phyloP scores from a whole-genome alignment of 2,888 invertebrate species.

The Myopa testacea region DNA sequence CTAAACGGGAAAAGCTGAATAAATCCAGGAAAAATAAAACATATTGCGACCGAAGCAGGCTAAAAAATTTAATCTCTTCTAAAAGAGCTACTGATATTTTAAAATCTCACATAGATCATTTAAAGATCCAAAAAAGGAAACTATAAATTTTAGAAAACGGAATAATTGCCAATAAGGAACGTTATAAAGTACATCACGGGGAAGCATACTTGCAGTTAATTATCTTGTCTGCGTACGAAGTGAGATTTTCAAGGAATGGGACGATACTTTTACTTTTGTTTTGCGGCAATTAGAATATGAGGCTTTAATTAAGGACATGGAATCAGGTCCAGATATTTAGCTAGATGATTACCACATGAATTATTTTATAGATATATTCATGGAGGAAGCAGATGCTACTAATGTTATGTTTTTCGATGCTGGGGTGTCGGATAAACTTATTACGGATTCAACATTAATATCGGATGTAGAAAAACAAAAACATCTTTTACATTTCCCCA shows the following conservation, averaged over 20 bases:
- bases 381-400: no score
- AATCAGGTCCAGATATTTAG: background rate
- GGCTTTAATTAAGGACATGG: background rate
- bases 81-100: no score
- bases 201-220: background rate
- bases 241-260: background rate
- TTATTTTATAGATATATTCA: no score
- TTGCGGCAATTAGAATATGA: background rate
- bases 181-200: background rate
- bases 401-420: conserved; percentile 16
- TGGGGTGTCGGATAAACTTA: background rate
- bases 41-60: no score
- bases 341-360: background rate
- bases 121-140: background rate
- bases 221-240: background rate
- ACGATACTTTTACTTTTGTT: background rate
- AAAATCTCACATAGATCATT: background rate
- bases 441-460: background rate
- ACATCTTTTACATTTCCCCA: background rate
- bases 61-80: no score
- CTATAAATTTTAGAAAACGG: background rate
- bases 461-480: background rate
- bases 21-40: no score
- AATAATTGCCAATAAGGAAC: conserved; percentile 5
- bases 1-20: no score